A percentile compares a stretch with the other conserved stretches of the same genome.
phyloP scores from a whole-genome alignment of 2,888 invertebrate species.

The Drosophila putrida region DNA sequence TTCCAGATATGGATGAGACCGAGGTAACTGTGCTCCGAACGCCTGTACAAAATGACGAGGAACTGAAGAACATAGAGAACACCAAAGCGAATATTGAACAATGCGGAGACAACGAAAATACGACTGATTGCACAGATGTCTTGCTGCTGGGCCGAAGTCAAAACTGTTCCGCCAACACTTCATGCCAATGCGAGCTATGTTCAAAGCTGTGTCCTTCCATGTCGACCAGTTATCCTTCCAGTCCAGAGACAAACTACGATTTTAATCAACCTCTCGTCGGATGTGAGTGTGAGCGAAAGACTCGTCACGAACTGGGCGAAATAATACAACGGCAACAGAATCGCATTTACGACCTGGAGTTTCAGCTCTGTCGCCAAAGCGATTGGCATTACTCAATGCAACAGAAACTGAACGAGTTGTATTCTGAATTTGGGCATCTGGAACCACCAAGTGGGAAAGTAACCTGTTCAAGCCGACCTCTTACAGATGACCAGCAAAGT shows the following conservation, averaged over 20 bases:
- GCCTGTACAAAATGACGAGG: slow-evolving; percentile 34
- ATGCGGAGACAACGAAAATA: slow-evolving; percentile 22
- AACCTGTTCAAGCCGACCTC: background rate
- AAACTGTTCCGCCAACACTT: slow-evolving; percentile 20
- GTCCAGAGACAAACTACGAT: slow-evolving; percentile 1
- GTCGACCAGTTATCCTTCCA: background rate
- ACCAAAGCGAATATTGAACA: slow-evolving; percentile 1
- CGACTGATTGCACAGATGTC: slow-evolving; percentile 61
- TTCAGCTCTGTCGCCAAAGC: slow-evolving; percentile 47
- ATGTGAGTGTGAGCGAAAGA: slow-evolving; percentile 37
- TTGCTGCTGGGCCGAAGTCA: slow-evolving; percentile 51
- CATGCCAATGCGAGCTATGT: slow-evolving; percentile 51
- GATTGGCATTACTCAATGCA: slow-evolving; percentile 47
- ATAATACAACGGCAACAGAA: slow-evolving; percentile 51
- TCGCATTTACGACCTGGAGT: slow-evolving; percentile 60
- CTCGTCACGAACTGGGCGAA: slow-evolving; percentile 32
- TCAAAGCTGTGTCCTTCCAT: background rate
- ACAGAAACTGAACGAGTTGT: slow-evolving; percentile 57
- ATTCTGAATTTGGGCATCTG: slow-evolving; percentile 42
- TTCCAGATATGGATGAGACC: slow-evolving; percentile 55
- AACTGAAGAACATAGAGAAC: background rate
- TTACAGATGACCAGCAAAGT: background rate
- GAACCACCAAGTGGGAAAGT: background rate
- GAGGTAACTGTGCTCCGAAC: slow-evolving; percentile 54
- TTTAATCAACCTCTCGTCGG: slow-evolving; percentile 16